Conservation (phyloP, 2,113 vertebrate species). For the Hippocampus mohnikei region DNA sequence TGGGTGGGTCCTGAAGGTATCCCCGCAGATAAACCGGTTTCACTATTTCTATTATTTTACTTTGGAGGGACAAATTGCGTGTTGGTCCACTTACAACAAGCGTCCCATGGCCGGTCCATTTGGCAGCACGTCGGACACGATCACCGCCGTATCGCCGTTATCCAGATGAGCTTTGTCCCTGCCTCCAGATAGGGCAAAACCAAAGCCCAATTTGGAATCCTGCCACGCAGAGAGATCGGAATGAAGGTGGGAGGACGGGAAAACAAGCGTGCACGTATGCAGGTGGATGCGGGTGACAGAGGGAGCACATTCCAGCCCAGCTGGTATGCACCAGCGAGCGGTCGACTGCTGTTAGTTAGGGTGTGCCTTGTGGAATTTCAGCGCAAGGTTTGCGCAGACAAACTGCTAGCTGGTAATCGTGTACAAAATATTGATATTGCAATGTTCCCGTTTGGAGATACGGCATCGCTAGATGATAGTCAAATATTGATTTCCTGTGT, state of each 20-base stretch:
- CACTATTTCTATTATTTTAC: neutral
- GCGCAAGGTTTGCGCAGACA: constrained; percentile 18
- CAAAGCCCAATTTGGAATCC: constrained; percentile 89
- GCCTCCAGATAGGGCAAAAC: constrained; percentile 88
- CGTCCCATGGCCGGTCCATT: constrained; percentile 85
- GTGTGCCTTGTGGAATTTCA: constrained; percentile 53
- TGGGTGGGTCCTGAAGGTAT: too few relatives aligned
- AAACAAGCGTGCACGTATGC: constrained; percentile 13
- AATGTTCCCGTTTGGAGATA: neutral
- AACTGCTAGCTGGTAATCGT: constrained; percentile 24
- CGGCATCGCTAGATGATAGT: neutral
- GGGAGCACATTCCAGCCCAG: constrained; percentile 52
- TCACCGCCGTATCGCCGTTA: constrained; percentile 72
- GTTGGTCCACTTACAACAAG: constrained; percentile 80
- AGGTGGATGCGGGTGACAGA: constrained; percentile 20
- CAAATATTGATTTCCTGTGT: neutral
- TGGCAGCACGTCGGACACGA: constrained; percentile 85
- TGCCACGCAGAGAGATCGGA: constrained; percentile 39
- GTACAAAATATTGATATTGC: constrained; percentile 1
- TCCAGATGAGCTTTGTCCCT: constrained; percentile 73
- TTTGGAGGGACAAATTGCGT: neutral
- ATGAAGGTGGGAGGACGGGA: constrained; percentile 1
- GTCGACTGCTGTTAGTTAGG: constrained; percentile 46
- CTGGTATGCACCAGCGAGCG: constrained; percentile 24
- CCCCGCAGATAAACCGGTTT: neutral